Evolutionary conservation across 1,140 invertebrate genomes (phyloP).

Genomic region (Drosophila nigromelanica): DNA sequence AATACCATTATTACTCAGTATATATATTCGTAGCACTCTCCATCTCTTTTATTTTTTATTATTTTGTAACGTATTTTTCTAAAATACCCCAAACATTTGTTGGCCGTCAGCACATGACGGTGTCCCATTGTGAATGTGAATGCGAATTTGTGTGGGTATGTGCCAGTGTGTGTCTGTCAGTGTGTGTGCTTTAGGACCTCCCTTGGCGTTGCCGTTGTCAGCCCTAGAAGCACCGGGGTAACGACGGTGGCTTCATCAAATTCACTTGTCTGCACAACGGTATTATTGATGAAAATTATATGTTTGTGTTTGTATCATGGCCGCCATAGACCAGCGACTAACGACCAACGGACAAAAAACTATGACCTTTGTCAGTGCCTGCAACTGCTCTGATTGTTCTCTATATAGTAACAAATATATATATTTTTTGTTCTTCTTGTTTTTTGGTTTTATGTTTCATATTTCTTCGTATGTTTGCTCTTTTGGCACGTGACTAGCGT

Average conservation of each 20-base stretch:
- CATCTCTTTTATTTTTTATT: constrained; percentile 16
- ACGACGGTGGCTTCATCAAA: constrained; percentile 53
- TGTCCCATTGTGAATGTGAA: constrained; percentile 47
- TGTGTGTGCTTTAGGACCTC: constrained; percentile 40
- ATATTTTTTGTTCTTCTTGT: neutral
- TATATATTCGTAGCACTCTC: constrained; percentile 15
- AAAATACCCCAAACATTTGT: constrained; percentile 57
- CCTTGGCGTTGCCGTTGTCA: constrained; percentile 45
- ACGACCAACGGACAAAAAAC: constrained; percentile 34
- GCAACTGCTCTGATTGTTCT: constrained; percentile 22
- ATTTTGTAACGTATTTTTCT: constrained; percentile 59
- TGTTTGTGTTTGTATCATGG: constrained; percentile 58
- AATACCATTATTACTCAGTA: constrained; percentile 61
- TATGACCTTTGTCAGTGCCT: constrained; percentile 35
- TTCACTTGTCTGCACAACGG: constrained; percentile 63
- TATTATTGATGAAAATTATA: constrained; percentile 69
- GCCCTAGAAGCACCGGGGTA: constrained; percentile 1
- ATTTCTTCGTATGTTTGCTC: constrained; percentile 46
- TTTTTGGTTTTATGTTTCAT: constrained; percentile 34
- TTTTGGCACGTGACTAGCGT: constrained; percentile 48
- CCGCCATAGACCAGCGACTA: constrained; percentile 30
- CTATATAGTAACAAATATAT: neutral
- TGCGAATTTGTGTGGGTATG: constrained; percentile 10
- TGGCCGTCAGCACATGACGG: constrained; percentile 45
- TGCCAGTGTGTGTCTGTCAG: constrained; percentile 6